A percentile compares a stretch with the other conserved stretches of the same genome.
These are phyloP conservation scores for Tauraco erythrolophus DNA, from an alignment of 2,113 vertebrate species.

Conservation along the genomic window DNA sequence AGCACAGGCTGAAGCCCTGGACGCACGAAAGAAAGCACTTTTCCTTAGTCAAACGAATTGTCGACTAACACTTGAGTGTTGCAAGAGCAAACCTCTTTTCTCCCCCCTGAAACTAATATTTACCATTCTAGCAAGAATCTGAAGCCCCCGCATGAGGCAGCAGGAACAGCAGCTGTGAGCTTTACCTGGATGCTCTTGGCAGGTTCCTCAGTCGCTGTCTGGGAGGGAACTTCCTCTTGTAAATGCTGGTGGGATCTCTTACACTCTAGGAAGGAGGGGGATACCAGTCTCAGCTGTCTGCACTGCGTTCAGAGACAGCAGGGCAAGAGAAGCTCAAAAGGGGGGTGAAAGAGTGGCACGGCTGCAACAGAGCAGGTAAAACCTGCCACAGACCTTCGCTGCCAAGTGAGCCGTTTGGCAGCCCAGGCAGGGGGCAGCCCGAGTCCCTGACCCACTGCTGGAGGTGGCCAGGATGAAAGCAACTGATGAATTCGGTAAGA, in stretches of 20 bases:
- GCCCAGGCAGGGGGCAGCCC: neutral
- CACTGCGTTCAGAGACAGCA: neutral
- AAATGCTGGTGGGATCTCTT: neutral
- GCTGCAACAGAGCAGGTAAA: fast-evolving
- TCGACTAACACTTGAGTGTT: fast-evolving
- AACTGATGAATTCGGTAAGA: neutral
- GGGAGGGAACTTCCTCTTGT: neutral
- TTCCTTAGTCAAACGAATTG: neutral
- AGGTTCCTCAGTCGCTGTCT: neutral
- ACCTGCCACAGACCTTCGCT: neutral
- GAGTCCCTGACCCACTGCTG: fast-evolving
- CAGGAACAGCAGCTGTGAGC: neutral
- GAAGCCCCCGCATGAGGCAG: neutral
- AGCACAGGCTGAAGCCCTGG: neutral
- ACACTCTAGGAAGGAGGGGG: neutral
- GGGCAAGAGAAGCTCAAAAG: fast-evolving
- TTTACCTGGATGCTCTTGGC: neutral
- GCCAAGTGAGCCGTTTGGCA: neutral
- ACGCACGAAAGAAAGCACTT: neutral
- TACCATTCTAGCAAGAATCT: neutral
- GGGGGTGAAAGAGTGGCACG: too few species aligned
- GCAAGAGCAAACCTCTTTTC: neutral
- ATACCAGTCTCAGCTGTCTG: neutral
- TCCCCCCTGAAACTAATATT: neutral
- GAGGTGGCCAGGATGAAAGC: neutral